phyloP scores from a whole-genome alignment of 2,113 vertebrate species.

The Ciconia stormi region DNA sequence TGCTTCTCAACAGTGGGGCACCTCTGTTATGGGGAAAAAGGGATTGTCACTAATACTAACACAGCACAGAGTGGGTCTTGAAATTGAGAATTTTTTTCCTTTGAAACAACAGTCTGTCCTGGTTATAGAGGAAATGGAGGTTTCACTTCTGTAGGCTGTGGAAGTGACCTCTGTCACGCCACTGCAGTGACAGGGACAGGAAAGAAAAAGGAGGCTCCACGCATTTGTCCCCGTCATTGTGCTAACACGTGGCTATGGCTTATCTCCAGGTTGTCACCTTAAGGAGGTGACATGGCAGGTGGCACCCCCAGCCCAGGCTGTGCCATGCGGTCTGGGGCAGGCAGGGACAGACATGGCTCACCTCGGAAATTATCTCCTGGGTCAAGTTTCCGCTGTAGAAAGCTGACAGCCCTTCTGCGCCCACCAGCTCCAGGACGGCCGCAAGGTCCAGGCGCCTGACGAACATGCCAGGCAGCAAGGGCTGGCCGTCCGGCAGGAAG shows the following conservation, averaged over 20 bases:
- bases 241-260: neutral
- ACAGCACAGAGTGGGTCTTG: neutral
- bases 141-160: neutral
- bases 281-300: neutral
- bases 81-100: neutral
- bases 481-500: slow-evolving; percentile 83
- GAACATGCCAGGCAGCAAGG: slow-evolving; percentile 80
- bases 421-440: slow-evolving; percentile 80
- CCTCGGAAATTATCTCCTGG: slow-evolving; percentile 87
- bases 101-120: neutral
- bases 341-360: slow-evolving; percentile 53
- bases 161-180: neutral
- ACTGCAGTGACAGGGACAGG: neutral
- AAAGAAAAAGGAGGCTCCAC: neutral
- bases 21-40: neutral
- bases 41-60: neutral
- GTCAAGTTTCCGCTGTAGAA: slow-evolving; percentile 91
- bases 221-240: neutral
- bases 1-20: neutral
- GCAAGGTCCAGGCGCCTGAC: slow-evolving; percentile 85
- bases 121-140: neutral
- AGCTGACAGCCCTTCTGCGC: slow-evolving; percentile 78
- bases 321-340: neutral
- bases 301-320: neutral
- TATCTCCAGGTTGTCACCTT: neutral